Base-by-base conservation (phyloP, 2,888 invertebrate species). In the Ochropleura leucogaster region DNA sequence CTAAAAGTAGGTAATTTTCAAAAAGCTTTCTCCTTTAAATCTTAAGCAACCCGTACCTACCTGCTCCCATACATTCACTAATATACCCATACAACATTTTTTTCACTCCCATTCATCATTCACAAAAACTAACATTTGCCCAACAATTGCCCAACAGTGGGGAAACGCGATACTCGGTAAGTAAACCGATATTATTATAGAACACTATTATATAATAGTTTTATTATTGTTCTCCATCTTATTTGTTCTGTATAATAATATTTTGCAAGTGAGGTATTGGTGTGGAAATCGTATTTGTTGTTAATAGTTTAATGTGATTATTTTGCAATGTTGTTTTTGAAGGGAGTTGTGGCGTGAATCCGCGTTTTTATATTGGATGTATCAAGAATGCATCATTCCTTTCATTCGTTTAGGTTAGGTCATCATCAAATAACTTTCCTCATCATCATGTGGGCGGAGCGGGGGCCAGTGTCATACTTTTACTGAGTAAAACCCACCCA, bases 201-300 rank as follows among this genome's bases (percentile, higher is more conserved):
- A 51, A 74, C 70, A 73, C 68, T 55, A 72, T 78, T 65, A 62
- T 63, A 40, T 63, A 63, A n/a, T 51, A 68, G 60, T 51, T 59
- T 40, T 49, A 53, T 77, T 49, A 87, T 86, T 88, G 84, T 84
- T 74, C 68, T 46, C 9, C 57, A 68, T 75, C 51, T 68, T 63
- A 70, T 77, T 78, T 57, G 72, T 73, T 18, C 59, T 42, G n/a
- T 68, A 72, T 76, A 78, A 87, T 87, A 90, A 90, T 91, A 89
- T 92, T 92, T 90, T 86, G 92, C 90, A 88, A 92, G 89, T 89
- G 86, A 82, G 83, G 90, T 89, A 91, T 80, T 78, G 79, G 80
- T 16, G 79, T 90, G 90, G 89, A 88, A 88, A 83, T 68, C 16
- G 30, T 68, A 81, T 87, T 79, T 80, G 78, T 66, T 47, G 51